These are phyloP conservation scores for Pampusana beccarii DNA, from an alignment of 2,113 vertebrate genomes.

Conservation along the genomic window DNA sequence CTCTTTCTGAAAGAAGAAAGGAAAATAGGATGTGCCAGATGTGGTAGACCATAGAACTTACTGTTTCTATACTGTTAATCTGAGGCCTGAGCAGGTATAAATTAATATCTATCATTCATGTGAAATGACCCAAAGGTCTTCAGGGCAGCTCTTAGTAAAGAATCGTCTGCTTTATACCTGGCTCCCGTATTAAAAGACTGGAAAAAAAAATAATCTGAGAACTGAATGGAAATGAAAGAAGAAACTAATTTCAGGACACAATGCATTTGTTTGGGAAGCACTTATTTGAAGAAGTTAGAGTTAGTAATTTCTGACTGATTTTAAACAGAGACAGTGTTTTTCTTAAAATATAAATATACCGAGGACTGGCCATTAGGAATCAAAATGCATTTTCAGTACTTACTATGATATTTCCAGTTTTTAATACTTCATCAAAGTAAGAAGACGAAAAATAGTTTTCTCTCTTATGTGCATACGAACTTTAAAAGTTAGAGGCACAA, in stretches of 20 bases:
- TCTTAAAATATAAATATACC: background rate
- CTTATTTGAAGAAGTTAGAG: background rate
- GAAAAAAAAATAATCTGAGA: background rate
- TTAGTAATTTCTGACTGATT: background rate
- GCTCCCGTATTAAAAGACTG: background rate
- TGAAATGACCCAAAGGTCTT: background rate
- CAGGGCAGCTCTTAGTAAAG: background rate
- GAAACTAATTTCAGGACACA: background rate
- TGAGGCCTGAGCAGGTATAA: background rate
- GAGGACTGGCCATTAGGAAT: background rate
- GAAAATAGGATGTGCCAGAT: background rate
- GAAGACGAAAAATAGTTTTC: background rate
- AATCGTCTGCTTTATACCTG: background rate
- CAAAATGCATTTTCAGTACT: background rate
- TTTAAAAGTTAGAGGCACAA: background rate
- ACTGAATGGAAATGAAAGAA: background rate
- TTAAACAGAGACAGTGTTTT: background rate
- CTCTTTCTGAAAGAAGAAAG: background rate
- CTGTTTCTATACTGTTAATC: background rate
- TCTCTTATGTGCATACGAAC: accelerated
- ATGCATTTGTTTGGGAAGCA: background rate
- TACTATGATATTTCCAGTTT: background rate
- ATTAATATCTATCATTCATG: background rate
- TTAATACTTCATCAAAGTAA: background rate
- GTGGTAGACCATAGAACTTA: background rate